These are phyloP conservation scores for Eugnorisma glareosa DNA, from an alignment of 2,888 invertebrate genomes.

Conservation along the genomic window DNA sequence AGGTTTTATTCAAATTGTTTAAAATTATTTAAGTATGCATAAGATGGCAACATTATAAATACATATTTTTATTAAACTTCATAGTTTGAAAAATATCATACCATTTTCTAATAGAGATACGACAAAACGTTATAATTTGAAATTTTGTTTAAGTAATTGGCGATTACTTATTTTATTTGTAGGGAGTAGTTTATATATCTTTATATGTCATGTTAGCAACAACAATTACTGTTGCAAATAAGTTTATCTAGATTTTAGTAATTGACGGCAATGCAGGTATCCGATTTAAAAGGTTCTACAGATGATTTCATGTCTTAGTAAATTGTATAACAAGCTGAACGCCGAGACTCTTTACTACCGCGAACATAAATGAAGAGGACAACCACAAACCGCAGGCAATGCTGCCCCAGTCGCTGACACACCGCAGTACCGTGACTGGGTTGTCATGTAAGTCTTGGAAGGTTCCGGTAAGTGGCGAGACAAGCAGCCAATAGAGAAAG, in stretches of 20 bases:
- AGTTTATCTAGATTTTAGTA: constrained; percentile 12
- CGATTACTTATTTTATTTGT: constrained; percentile 37
- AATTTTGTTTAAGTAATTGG: constrained; percentile 47
- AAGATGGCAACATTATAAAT: neutral
- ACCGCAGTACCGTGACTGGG: too few relatives aligned
- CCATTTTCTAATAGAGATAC: neutral
- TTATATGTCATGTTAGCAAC: neutral
- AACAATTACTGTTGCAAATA: neutral
- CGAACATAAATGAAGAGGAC: neutral
- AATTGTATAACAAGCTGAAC: neutral
- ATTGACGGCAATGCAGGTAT: neutral
- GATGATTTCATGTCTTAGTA: neutral
- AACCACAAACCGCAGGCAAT: neutral
- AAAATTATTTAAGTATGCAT: neutral
- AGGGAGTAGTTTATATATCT: constrained; percentile 52
- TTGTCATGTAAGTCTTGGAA: too few relatives aligned
- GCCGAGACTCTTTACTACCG: too few relatives aligned
- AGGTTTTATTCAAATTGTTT: neutral
- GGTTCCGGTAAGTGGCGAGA: too few relatives aligned
- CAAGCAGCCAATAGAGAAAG: too few relatives aligned
- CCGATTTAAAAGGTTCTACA: neutral
- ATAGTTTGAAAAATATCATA: neutral
- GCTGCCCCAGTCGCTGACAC: too few relatives aligned
- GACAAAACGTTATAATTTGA: neutral
- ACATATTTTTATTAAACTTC: constrained; percentile 1